Percentiles rank a stretch among this genome's conserved stretches.
These are phyloP conservation scores for Myotis findleyi DNA, from an alignment of 2,797 vertebrate genomes.

Conservation along the genomic window DNA sequence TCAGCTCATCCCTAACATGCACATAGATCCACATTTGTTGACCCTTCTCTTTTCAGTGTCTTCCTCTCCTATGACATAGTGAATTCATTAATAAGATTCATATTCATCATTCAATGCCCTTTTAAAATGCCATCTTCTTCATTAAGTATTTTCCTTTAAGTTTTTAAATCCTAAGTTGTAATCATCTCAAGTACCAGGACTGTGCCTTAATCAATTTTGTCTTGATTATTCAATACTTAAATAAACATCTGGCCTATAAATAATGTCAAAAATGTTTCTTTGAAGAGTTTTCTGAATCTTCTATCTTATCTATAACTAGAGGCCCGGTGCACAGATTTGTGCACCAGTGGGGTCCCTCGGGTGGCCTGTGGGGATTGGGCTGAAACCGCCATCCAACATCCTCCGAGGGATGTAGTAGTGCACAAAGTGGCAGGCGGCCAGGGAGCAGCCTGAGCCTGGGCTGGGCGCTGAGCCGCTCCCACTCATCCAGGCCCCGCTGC, in stretches of 20 bases:
- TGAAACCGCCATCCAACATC: no score
- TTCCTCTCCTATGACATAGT: neutral
- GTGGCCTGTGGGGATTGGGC: no score
- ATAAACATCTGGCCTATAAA: neutral
- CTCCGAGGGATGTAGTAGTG: no score
- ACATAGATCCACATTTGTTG: neutral
- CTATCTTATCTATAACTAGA: neutral
- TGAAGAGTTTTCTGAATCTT: conserved; percentile 24
- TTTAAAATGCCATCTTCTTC: neutral
- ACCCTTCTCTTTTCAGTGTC: neutral
- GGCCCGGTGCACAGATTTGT: no score
- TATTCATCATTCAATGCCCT: neutral
- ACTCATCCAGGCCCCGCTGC: no score
- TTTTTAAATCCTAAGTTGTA: neutral
- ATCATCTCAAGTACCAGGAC: neutral
- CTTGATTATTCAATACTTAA: neutral
- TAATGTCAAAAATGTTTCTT: neutral
- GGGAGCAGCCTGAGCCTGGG: no score
- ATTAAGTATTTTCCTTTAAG: neutral
- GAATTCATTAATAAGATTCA: neutral
- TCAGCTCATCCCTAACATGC: neutral
- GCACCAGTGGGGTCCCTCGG: no score
- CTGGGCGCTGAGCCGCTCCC: no score
- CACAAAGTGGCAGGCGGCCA: no score
- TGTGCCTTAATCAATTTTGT: neutral